These are phyloP conservation scores for Melitaea cinxia DNA, from an alignment of 1,140 invertebrate species.

Conservation along the genomic window DNA sequence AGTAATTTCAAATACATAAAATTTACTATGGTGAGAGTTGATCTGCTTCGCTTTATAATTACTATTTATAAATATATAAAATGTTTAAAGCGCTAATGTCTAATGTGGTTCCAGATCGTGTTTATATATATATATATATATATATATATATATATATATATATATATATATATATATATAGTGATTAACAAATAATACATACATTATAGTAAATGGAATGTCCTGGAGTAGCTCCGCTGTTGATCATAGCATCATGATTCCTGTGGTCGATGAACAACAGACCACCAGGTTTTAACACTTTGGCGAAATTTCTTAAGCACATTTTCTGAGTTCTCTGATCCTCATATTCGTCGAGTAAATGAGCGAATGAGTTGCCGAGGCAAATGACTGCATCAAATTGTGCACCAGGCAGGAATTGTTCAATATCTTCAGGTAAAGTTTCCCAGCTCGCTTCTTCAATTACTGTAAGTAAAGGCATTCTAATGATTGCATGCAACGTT, in stretches of 20 bases:
- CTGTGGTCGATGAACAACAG: constrained; percentile 92
- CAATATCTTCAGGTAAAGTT: constrained; percentile 87
- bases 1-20: no score
- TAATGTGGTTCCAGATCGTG: no score
- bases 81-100: no score
- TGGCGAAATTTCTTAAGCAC: constrained; percentile 89
- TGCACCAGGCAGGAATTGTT: constrained; percentile 81
- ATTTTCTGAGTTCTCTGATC: constrained; percentile 90
- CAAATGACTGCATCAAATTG: constrained; percentile 92
- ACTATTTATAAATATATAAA: no score
- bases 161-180: no score
- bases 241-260: constrained; percentile 92
- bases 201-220: constrained; percentile 95
- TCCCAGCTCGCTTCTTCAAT: constrained; percentile 93
- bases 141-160: no score
- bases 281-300: constrained; percentile 92
- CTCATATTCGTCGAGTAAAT: constrained; percentile 89
- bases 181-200: constrained; percentile 62
- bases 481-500: no score
- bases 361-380: constrained; percentile 94
- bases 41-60: no score
- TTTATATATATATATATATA: no score
- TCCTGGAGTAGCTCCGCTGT: constrained; percentile 86
- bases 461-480: no score
- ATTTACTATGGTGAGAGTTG: no score